A percentile compares a stretch with the other conserved stretches of the same genome.
These are phyloP conservation scores for Heliconius ismenius DNA, from an alignment of 2,888 invertebrate genomes.

Conservation along the genomic window DNA sequence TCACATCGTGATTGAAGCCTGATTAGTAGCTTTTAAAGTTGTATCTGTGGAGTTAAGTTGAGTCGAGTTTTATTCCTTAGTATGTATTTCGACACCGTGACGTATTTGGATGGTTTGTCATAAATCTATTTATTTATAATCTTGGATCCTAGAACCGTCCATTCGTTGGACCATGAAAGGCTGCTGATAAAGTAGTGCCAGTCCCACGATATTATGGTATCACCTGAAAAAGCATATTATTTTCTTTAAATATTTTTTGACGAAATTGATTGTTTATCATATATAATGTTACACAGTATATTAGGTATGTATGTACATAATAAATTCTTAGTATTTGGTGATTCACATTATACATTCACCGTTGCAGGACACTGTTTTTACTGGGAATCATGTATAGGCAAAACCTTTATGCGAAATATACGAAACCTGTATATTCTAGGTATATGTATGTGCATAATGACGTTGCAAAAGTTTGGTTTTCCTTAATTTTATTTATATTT, in stretches of 20 bases:
- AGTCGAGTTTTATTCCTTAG: slow-evolving; percentile 59
- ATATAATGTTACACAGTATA: slow-evolving; percentile 46
- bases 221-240: not conserved
- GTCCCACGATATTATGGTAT: no score
- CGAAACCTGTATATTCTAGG: not conserved
- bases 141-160: not conserved
- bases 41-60: slow-evolving; percentile 57
- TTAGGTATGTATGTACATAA: slow-evolving; percentile 9
- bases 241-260: not conserved
- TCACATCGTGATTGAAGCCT: slow-evolving; percentile 66
- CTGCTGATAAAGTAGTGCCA: no score
- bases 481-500: not conserved
- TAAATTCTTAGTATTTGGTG: slow-evolving; percentile 60
- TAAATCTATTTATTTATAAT: not conserved
- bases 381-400: slow-evolving; percentile 50
- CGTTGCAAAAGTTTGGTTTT: not conserved
- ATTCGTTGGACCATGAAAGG: not conserved
- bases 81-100: not conserved
- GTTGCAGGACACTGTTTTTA: slow-evolving; percentile 57
- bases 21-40: slow-evolving; percentile 48
- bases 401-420: slow-evolving; percentile 6
- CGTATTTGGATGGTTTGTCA: not conserved
- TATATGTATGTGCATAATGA: not conserved
- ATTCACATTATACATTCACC: slow-evolving; percentile 61
- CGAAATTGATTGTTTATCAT: not conserved